A percentile compares a stretch with the other conserved stretches of the same genome.
phyloP scores from a whole-genome alignment of 1,140 invertebrate species.

The Drosophila equinoxialis region DNA sequence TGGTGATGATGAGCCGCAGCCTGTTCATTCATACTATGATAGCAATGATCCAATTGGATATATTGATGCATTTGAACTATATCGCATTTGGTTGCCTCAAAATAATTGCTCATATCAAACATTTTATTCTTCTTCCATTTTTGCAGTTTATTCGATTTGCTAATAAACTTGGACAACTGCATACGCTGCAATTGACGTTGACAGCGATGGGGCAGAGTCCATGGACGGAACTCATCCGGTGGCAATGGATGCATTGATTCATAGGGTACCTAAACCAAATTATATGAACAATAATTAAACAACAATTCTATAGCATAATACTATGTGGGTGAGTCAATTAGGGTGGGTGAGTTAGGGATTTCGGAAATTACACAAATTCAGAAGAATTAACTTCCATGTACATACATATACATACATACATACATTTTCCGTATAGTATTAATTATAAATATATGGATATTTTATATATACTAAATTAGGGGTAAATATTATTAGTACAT shows the following conservation, averaged over 20 bases:
- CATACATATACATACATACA: too few relatives aligned
- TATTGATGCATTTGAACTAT: slow-evolving; percentile 50
- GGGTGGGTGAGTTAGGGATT: too few relatives aligned
- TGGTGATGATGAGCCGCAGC: too few relatives aligned
- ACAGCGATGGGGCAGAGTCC: slow-evolving; percentile 85
- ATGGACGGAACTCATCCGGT: slow-evolving; percentile 85
- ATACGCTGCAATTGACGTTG: slow-evolving; percentile 63
- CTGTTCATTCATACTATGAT: slow-evolving; percentile 13
- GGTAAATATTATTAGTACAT: too few relatives aligned
- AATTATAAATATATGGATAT: too few relatives aligned
- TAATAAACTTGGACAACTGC: slow-evolving; percentile 38
- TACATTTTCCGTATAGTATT: too few relatives aligned
- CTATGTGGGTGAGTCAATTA: too few relatives aligned
- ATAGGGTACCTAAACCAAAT: slow-evolving; percentile 83
- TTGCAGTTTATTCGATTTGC: slow-evolving; percentile 39
- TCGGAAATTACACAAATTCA: too few relatives aligned
- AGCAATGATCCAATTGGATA: slow-evolving; percentile 52
- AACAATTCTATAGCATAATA: neutral
- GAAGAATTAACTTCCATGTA: too few relatives aligned
- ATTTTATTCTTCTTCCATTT: slow-evolving; percentile 58
- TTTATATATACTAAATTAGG: too few relatives aligned
- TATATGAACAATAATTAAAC: neutral
- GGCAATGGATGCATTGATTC: slow-evolving; percentile 87
- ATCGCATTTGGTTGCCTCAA: slow-evolving; percentile 47
- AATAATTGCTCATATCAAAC: slow-evolving; percentile 47